Evolutionary conservation across 2,888 invertebrate species (phyloP).

Genomic region (Cephus sareptanus): DNA sequence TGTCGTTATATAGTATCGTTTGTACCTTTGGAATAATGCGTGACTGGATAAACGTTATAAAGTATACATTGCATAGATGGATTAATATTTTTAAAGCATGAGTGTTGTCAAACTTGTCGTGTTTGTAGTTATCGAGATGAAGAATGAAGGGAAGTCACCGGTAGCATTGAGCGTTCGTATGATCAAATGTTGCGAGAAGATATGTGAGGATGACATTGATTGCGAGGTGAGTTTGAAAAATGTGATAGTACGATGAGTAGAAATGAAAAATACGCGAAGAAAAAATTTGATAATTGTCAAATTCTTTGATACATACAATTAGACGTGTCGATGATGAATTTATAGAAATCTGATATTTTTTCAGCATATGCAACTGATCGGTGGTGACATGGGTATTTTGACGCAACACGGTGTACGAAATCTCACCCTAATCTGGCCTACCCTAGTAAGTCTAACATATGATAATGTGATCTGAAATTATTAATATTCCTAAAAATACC

Average conservation of each 20-base stretch:
- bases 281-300: neutral
- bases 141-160: slow-evolving; percentile 28
- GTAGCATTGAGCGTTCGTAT: slow-evolving; percentile 27
- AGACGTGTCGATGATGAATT: neutral
- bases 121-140: slow-evolving; percentile 34
- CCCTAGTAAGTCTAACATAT: slow-evolving; percentile 28
- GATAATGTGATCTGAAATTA: neutral
- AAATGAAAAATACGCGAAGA: neutral
- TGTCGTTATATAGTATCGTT: too few relatives aligned
- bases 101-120: neutral
- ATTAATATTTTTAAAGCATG: neutral
- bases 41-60: neutral
- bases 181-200: slow-evolving; percentile 38
- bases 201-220: slow-evolving; percentile 30
- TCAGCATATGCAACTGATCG: slow-evolving; percentile 39
- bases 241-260: neutral
- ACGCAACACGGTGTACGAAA: slow-evolving; percentile 25
- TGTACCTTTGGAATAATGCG: too few relatives aligned
- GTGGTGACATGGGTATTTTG: slow-evolving; percentile 33
- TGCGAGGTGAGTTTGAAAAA: slow-evolving; percentile 30
- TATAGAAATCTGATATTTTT: slow-evolving; percentile 12
- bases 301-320: neutral
- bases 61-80: neutral
- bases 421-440: slow-evolving; percentile 37
- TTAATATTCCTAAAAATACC: neutral